Base-by-base conservation (phyloP, 2,113 vertebrate species). In the Eurypyga helias region DNA sequence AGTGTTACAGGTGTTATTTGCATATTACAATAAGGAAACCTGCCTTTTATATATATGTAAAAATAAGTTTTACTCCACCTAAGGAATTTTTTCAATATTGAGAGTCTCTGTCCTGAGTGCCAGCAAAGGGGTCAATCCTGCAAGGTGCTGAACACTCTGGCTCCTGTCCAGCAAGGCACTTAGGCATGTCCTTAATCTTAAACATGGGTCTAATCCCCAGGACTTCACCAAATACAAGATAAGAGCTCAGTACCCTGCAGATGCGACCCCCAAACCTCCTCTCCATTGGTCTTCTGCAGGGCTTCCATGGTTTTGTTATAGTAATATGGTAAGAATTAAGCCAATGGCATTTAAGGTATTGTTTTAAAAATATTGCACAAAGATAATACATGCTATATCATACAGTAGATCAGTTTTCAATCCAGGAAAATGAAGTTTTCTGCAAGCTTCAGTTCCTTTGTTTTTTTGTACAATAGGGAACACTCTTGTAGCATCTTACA, bases 241-340 rank as follows among this genome's bases (percentile, higher is more conserved):
- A 45, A 84, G 54, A 49, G 34, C 83, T 90, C 62, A 31, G 66
- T 51, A 52, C 33, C 69, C 57, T 81, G 65, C 46, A 57, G 82
- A 88, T 73, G 65, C 17, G 0, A 76, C 65, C 72, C 55, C 46
- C 51, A 89, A 84, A 45, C 52, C 38, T 82, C 29, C 13, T 41
- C 73, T 64, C 28, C 34, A 48, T 5, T 77, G 64, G 71, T 77
- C 58, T 67, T 96, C 79, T 94, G 64, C 62, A 67, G 79, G 90
- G 60, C 46, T 83, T 91, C 77, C 83, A 94, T 28, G 41, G 90
- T 64, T 93, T 92, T 96, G 92, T 97, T 97, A 90, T 90, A 96
- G 82, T 96, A 97, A 97, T 97, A 97, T 97, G 97, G 96, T 95
- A 96, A 96, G 92, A 97, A 98, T 98, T 97, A 97, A 94, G 72